Percentiles rank a stretch among this genome's conserved stretches.
These are phyloP conservation scores for Liolophura sinensis DNA, from an alignment of 1,140 invertebrate genomes.

Conservation along the genomic window DNA sequence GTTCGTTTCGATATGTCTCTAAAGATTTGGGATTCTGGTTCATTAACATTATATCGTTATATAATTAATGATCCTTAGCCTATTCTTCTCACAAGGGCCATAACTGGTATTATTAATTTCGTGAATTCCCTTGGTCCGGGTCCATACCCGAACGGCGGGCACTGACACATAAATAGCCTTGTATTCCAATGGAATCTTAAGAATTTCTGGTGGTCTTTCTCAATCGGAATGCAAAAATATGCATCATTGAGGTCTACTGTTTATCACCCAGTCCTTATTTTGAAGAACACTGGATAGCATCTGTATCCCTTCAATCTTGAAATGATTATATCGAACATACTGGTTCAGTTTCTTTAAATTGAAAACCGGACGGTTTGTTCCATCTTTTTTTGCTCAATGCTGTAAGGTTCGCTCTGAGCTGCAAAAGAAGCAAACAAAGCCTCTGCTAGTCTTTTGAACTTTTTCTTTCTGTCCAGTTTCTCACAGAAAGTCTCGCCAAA, in stretches of 20 bases:
- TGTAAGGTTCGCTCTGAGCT: too few relatives aligned
- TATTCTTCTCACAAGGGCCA: slow-evolving; percentile 6
- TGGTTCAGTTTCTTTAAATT: too few relatives aligned
- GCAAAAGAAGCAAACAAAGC: too few relatives aligned
- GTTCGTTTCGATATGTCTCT: background rate
- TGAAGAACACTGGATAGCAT: too few relatives aligned
- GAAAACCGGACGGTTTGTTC: too few relatives aligned
- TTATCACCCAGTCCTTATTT: too few relatives aligned
- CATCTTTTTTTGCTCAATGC: too few relatives aligned
- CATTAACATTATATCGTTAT: background rate
- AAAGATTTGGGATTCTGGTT: background rate
- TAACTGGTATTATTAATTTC: slow-evolving; percentile 12
- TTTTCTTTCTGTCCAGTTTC: too few relatives aligned
- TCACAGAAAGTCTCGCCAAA: too few relatives aligned
- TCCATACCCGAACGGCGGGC: slow-evolving; percentile 14
- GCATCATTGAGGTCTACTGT: slow-evolving; percentile 20
- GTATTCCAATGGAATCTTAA: slow-evolving; percentile 11
- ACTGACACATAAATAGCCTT: slow-evolving; percentile 9
- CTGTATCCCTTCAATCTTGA: too few relatives aligned
- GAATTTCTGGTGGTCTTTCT: slow-evolving; percentile 8
- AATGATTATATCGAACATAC: too few relatives aligned
- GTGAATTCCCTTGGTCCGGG: slow-evolving; percentile 16
- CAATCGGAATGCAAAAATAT: slow-evolving; percentile 16
- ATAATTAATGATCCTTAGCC: slow-evolving; percentile 15
- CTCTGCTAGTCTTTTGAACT: too few relatives aligned